Percentiles rank a stretch among this genome's conserved stretches.
Conservation (phyloP, 2,888 invertebrate species). For the Fragum sueziense region DNA sequence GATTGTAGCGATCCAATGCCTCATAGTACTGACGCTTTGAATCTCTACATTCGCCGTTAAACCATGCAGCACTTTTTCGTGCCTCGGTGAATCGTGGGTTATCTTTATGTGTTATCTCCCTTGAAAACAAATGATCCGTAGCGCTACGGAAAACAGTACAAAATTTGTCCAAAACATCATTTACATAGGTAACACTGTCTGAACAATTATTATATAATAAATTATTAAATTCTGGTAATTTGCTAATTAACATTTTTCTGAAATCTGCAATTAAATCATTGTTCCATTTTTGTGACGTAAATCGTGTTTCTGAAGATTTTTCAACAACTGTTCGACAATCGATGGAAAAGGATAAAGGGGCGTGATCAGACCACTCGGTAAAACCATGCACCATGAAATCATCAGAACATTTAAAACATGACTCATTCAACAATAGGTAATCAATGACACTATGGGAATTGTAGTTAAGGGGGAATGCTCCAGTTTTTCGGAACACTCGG, state of each 20-base stretch:
- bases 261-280: background rate
- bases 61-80: background rate
- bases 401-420: background rate
- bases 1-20: too few relatives aligned
- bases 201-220: background rate
- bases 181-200: background rate
- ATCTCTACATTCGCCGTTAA: background rate
- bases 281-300: too few relatives aligned
- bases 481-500: too few relatives aligned
- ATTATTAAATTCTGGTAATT: background rate
- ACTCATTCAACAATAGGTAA: background rate
- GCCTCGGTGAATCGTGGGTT: background rate
- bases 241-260: background rate
- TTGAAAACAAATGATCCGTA: background rate
- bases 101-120: background rate
- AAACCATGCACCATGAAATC: background rate
- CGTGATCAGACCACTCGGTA: conserved; percentile 10
- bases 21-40: too few relatives aligned
- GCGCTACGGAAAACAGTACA: background rate
- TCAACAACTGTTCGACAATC: background rate
- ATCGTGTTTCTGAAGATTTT: background rate
- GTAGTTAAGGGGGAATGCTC: too few relatives aligned
- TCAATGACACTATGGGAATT: background rate
- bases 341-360: conserved; percentile 9
- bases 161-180: background rate